Percentiles rank a stretch among this genome's conserved stretches.
These are phyloP conservation scores for Ptilonorhynchus violaceus DNA, from an alignment of 2,113 vertebrate species.

Conservation along the genomic window DNA sequence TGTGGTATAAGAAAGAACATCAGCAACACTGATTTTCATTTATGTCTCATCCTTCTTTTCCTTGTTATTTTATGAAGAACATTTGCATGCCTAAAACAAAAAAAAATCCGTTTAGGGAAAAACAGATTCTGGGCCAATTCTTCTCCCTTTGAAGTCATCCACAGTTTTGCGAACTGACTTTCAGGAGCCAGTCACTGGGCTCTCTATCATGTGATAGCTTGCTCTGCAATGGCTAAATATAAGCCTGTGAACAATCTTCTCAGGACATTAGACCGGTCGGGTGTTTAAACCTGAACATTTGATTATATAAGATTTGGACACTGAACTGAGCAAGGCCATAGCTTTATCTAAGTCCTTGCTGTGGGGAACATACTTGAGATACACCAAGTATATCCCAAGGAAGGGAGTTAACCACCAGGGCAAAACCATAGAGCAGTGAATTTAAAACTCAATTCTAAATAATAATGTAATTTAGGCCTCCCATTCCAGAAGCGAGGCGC, in stretches of 20 bases:
- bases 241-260: not conserved
- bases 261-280: not conserved
- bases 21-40: not conserved
- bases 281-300: not conserved
- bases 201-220: not conserved
- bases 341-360: not conserved
- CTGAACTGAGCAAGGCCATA: not conserved
- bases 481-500: not conserved
- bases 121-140: not conserved
- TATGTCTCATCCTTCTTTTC: not conserved
- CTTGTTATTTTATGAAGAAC: slow-evolving; percentile 3
- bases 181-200: not conserved
- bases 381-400: not conserved
- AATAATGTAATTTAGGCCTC: slow-evolving; percentile 43
- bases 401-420: not conserved
- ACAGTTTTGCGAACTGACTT: not conserved
- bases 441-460: slow-evolving; percentile 34
- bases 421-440: not conserved
- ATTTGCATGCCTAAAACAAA: not conserved
- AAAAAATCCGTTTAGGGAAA: not conserved
- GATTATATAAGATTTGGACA: not conserved
- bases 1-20: not conserved
- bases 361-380: not conserved
- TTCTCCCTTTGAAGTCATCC: slow-evolving; percentile 28
- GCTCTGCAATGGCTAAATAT: not conserved